These are phyloP conservation scores for Dicrostonyx torquatus DNA, from an alignment of 2,797 vertebrate species.

Conservation along the genomic window DNA sequence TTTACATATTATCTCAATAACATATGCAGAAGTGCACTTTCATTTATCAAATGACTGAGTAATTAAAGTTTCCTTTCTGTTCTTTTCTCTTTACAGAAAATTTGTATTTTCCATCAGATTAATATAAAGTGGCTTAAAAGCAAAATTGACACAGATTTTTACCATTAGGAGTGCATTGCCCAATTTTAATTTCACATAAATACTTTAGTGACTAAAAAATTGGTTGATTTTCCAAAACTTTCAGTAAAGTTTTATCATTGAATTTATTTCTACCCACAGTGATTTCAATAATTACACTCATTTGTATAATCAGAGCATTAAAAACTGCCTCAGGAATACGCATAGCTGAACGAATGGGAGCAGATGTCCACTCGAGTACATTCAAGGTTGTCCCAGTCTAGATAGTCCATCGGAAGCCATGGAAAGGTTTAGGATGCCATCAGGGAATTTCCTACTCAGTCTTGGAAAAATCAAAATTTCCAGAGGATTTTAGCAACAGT, in stretches of 20 bases:
- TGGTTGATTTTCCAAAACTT: neutral
- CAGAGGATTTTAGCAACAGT: neutral
- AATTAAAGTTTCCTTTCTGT: neutral
- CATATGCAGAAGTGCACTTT: neutral
- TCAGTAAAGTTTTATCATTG: neutral
- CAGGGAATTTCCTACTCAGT: neutral
- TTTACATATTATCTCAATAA: conserved; percentile 47
- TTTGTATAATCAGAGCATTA: neutral
- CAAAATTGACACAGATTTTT: neutral
- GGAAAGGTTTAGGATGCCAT: neutral
- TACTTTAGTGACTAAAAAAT: neutral
- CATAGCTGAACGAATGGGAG: neutral
- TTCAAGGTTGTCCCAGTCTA: neutral
- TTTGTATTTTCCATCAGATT: neutral
- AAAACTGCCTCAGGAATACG: neutral
- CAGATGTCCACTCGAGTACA: neutral
- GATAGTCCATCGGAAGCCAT: neutral
- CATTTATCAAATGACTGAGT: neutral
- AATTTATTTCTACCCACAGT: conserved; percentile 14
- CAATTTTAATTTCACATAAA: neutral
- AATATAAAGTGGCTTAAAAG: neutral
- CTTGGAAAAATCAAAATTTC: neutral
- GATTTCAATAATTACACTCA: conserved; percentile 18
- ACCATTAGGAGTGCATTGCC: neutral
- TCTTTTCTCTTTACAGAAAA: neutral